Conservation (phyloP, 2,888 invertebrate species). For the Pyralis farinalis region DNA sequence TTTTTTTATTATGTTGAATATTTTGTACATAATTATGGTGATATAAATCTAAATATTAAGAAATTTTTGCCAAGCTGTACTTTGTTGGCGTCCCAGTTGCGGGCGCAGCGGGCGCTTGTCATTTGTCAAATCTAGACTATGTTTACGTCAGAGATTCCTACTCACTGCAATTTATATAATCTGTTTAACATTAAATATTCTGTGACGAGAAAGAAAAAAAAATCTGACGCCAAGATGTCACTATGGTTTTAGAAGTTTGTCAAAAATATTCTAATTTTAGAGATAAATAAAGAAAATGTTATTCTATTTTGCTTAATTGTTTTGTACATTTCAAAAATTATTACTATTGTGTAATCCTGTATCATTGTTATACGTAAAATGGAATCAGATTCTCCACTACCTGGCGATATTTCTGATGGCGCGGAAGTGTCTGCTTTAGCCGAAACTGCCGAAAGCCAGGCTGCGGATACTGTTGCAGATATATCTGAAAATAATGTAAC, state of each 20-base stretch:
- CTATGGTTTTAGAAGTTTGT: slow-evolving; percentile 38
- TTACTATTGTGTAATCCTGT: slow-evolving; percentile 26
- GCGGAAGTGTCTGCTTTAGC: slow-evolving; percentile 70
- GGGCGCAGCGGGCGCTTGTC: too few species aligned
- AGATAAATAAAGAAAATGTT: slow-evolving; percentile 43
- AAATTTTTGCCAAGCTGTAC: too few species aligned
- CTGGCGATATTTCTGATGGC: slow-evolving; percentile 67
- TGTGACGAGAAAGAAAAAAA: slow-evolving; percentile 6
- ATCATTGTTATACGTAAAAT: slow-evolving; percentile 34
- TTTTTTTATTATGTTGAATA: too few species aligned
- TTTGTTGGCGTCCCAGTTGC: too few species aligned
- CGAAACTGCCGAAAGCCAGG: slow-evolving; percentile 62
- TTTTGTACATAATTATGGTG: too few species aligned
- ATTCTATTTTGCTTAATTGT: slow-evolving; percentile 27
- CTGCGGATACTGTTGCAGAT: slow-evolving; percentile 51
- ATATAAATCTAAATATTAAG: too few species aligned
- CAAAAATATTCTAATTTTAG: slow-evolving; percentile 41
- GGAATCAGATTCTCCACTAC: slow-evolving; percentile 67
- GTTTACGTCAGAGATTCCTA: too few species aligned
- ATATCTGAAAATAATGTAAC: slow-evolving; percentile 57
- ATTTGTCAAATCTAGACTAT: too few species aligned
- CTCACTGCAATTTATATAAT: too few species aligned
- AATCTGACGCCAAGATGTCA: slow-evolving; percentile 23
- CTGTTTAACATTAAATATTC: too few species aligned
- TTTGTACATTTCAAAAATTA: slow-evolving; percentile 48